phyloP scores from a whole-genome alignment of 2,888 invertebrate species.

The Athetis lepigone region DNA sequence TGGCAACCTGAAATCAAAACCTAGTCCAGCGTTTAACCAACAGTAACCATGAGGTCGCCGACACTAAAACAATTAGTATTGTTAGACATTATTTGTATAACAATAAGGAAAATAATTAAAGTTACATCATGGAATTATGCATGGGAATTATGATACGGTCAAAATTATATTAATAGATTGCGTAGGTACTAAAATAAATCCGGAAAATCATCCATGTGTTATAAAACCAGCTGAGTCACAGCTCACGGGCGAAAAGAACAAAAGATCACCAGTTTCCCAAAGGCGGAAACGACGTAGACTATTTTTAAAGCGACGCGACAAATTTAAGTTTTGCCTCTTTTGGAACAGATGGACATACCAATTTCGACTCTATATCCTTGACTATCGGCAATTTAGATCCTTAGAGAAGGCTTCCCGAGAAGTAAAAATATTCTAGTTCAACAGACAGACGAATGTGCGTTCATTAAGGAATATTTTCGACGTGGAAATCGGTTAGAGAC shows the following conservation, averaged over 20 bases:
- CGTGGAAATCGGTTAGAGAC: slow-evolving; percentile 74
- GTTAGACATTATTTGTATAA: slow-evolving; percentile 29
- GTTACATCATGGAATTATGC: slow-evolving; percentile 9
- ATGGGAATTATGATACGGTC: slow-evolving; percentile 4
- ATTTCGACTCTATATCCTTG: slow-evolving; percentile 75
- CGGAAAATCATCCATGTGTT: slow-evolving; percentile 57
- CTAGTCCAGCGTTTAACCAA: slow-evolving; percentile 36
- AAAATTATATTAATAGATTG: slow-evolving; percentile 25
- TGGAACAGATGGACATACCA: slow-evolving; percentile 65
- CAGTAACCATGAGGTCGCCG: slow-evolving; percentile 37
- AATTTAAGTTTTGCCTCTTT: slow-evolving; percentile 73
- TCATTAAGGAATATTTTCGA: slow-evolving; percentile 83
- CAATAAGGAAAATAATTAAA: slow-evolving; percentile 12
- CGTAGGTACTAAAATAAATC: slow-evolving; percentile 50
- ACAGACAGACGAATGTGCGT: slow-evolving; percentile 70
- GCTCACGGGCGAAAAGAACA: slow-evolving; percentile 76
- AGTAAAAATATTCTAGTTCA: slow-evolving; percentile 61
- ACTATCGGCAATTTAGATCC: slow-evolving; percentile 47
- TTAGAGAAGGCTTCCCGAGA: slow-evolving; percentile 39
- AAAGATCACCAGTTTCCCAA: slow-evolving; percentile 81
- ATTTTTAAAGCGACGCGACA: slow-evolving; percentile 83
- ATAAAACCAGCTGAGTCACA: slow-evolving; percentile 72
- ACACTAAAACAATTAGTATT: slow-evolving; percentile 42
- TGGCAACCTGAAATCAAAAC: slow-evolving; percentile 40
- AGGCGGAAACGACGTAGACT: slow-evolving; percentile 86